Conservation (phyloP, 1,140 invertebrate species). For the Chymomyza costata region DNA sequence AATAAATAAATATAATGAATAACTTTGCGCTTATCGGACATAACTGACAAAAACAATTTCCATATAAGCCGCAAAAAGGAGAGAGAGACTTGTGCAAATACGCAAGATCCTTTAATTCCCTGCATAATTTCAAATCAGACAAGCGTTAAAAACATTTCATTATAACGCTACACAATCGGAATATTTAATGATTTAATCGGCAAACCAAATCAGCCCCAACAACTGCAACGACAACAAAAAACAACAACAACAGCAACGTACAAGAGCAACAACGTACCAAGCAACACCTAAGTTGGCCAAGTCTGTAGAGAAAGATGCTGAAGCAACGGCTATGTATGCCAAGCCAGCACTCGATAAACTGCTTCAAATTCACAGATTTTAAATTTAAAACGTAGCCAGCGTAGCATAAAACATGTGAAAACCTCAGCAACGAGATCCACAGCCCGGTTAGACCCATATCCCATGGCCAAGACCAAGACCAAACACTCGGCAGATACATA, state of each 20-base stretch:
- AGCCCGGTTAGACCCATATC: no score
- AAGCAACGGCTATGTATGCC: slow-evolving; percentile 8
- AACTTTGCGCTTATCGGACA: no score
- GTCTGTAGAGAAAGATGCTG: slow-evolving; percentile 8
- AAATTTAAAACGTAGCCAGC: slow-evolving; percentile 68
- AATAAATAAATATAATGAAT: no score
- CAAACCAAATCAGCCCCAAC: slow-evolving; percentile 42
- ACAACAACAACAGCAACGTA: slow-evolving; percentile 16
- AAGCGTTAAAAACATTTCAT: slow-evolving; percentile 75
- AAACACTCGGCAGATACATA: no score
- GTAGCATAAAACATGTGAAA: slow-evolving; percentile 48
- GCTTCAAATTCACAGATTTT: slow-evolving; percentile 73
- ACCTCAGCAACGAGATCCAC: slow-evolving; percentile 4
- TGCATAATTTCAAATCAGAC: slow-evolving; percentile 72
- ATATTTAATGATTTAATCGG: slow-evolving; percentile 75
- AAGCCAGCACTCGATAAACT: slow-evolving; percentile 55
- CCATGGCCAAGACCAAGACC: no score
- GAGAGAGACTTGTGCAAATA: slow-evolving; percentile 32
- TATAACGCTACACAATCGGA: slow-evolving; percentile 75
- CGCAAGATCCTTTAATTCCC: slow-evolving; percentile 64
- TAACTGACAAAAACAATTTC: no score
- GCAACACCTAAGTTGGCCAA: slow-evolving; percentile 50
- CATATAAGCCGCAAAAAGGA: slow-evolving; percentile 30
- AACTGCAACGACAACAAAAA: slow-evolving; percentile 27
- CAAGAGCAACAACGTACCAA: slow-evolving; percentile 12